phyloP scores from a whole-genome alignment of 1,140 invertebrate genomes.

The Brachionus rotundiformis region DNA sequence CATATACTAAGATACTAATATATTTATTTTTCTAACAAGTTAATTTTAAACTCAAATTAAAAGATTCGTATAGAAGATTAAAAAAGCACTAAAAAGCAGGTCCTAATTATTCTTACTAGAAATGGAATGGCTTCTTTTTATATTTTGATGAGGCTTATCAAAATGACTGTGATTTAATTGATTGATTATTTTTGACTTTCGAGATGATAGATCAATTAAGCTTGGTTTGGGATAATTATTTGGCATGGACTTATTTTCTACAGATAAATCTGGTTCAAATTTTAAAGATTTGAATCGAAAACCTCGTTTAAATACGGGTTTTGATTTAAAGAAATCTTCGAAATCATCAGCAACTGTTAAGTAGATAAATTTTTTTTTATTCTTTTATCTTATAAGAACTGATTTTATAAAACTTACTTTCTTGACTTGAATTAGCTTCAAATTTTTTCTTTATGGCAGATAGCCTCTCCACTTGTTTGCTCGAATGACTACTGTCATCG shows the following conservation, averaged over 20 bases:
- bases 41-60: background rate
- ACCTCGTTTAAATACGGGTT: background rate
- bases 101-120: background rate
- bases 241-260: background rate
- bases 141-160: background rate
- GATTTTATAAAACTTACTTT: slow-evolving; percentile 1
- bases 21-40: background rate
- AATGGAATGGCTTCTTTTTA: background rate
- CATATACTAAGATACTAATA: background rate
- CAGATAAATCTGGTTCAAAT: slow-evolving; percentile 27
- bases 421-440: background rate
- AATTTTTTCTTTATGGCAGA: background rate
- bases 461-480: background rate
- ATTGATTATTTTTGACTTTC: background rate
- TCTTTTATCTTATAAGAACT: background rate
- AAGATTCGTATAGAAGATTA: background rate
- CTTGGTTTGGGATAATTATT: background rate
- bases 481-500: background rate
- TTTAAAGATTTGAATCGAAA: slow-evolving; percentile 24
- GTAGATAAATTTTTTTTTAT: background rate
- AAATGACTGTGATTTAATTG: background rate
- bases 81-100: background rate
- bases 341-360: slow-evolving; percentile 12
- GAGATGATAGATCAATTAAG: background rate
- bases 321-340: slow-evolving; percentile 41